Conservation (phyloP, 2,888 invertebrate species). For the Drosophila antonietae region DNA sequence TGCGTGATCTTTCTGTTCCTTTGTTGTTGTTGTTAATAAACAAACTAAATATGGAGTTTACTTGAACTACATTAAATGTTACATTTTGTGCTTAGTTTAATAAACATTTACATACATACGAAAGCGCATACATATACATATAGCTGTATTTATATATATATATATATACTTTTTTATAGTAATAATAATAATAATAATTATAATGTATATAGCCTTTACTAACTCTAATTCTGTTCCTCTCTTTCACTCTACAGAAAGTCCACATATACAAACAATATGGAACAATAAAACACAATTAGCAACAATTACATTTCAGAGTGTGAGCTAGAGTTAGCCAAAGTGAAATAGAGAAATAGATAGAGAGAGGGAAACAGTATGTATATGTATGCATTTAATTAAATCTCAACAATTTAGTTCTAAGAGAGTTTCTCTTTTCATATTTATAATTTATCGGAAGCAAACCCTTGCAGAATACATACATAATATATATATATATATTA, state of each 20-base stretch:
- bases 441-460: conserved; percentile 18
- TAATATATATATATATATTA: conserved; percentile 1
- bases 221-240: conserved; percentile 18
- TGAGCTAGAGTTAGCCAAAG: not conserved
- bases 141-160: conserved; percentile 17
- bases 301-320: conserved; percentile 54
- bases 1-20: not conserved
- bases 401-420: conserved; percentile 36
- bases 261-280: conserved; percentile 16
- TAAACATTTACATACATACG: conserved; percentile 47
- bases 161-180: conserved; percentile 4
- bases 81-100: conserved; percentile 45
- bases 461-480: conserved; percentile 11
- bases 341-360: conserved; percentile 2
- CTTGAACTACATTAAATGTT: conserved; percentile 16
- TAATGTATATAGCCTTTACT: conserved; percentile 26
- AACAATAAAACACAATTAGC: conserved; percentile 65
- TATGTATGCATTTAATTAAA: conserved; percentile 33
- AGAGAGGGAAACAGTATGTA: conserved; percentile 20
- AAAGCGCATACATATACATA: conserved; percentile 32
- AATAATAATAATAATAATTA: conserved; percentile 7
- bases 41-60: conserved; percentile 9
- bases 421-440: conserved; percentile 25
- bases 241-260: conserved; percentile 10
- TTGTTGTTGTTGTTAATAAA: conserved; percentile 6